Evolutionary conservation across 2,888 invertebrate species (phyloP), one percentile per base, ranked within the genome.

Genomic region (Lepidocyrtoides sp.): DNA sequence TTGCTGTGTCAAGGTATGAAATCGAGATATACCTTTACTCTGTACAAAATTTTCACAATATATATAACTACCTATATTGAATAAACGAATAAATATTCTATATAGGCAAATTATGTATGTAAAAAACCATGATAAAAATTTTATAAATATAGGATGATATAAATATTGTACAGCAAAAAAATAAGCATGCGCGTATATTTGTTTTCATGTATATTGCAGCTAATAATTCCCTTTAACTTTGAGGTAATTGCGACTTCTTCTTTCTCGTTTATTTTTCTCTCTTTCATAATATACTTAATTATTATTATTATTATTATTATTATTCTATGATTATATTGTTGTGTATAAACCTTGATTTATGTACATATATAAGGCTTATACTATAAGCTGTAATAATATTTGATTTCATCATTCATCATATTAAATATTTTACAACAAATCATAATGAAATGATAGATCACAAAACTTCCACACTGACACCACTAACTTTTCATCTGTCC

Each of bases 1-100:
- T 91, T 93, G 93, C 91, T 93, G 93, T 91, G 92, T 93, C 85
- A 93, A 93, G 92, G 93, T 93, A 92, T 87, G 79, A 12, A 75
- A 79, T 29, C 14, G 17, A 4, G 77, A 14, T 2, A 32, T 66
- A 77, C 23, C 17, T 66, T 57, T 36, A 29, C 63, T 14, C 8
- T n/a, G 7, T 29, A 77, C 77, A 51, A 20, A 32, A 32, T 23
- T n/a, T n/a, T n/a, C n/a, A n/a, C n/a, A n/a, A n/a, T n/a, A 66
- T 14, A 66, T 32, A 17, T 41, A 7, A 41, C 10, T 3, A 23
- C 17, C 4, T 17, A 20, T 36, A 41, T 69, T 69, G 41, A 8
- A 36, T 2, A 17, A n/a, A 48, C 48, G 3, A 41, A 29, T 12
- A 20, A n/a, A 69, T 41, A 14, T 48, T 48, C 3, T 41, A 32